Evolutionary conservation across 2,888 invertebrate genomes (phyloP), one percentile per base, ranked within the genome.

Genomic region (Andrena bicolor): DNA sequence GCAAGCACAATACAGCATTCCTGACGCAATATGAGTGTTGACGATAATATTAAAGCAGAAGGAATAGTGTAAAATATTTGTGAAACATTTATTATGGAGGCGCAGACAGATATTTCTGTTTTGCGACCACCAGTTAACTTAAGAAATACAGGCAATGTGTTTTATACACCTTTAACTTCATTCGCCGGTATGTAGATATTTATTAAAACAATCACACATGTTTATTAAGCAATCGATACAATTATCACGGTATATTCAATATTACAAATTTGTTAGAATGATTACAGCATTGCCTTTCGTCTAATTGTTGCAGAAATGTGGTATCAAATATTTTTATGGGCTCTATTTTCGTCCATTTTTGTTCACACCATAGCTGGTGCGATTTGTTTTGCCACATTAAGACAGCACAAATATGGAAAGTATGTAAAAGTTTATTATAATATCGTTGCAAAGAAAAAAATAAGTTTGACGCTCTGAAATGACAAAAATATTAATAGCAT

Each of bases 281-380:
- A 61, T 23, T 66, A 30, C n/a, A 63, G 32, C n/a, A 20, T 56
- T 8, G 2, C 16, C 23, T 35, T 56, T 41, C 10, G n/a, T 56
- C 1, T 75, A 92, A 73, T 66, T 96, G 48, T 97, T 95, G 95
- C 96, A 95, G 98, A 98, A 94, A 99, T 99, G 97, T 99, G 99
- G 99, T 99, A 98, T 94, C 97, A 98, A 93, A 97, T 99, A 93
- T 99, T 99, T 95, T 95, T 99, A 91, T 99, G 99, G 98, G 98
- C 98, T 80, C 95, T 99, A 92, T 98, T 98, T 94, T 99, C 99
- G 16, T 99, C 99, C 69, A 96, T 99, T 91, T 96, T 99, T 93
- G 97, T 99, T 87, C 99, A 99, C 94, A 97, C 96, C 71, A 97
- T 98, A 93, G 99, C 99, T 76, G 98, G 98, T 73, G 94, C 97